phyloP scores from a whole-genome alignment of 2,888 invertebrate genomes.

The Orthosia incerta region DNA sequence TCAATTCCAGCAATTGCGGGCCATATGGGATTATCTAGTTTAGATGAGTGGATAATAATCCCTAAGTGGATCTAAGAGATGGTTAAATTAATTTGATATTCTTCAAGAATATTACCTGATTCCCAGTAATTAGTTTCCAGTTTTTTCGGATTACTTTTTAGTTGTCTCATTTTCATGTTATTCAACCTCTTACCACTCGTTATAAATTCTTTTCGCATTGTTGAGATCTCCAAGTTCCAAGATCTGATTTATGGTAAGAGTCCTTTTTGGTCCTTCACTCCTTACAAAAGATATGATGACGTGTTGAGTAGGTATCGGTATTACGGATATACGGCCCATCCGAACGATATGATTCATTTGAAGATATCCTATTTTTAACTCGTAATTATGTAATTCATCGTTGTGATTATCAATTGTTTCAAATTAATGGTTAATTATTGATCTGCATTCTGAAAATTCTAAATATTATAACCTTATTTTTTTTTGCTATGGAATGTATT shows the following conservation, averaged over 20 bases:
- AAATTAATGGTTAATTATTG: background rate
- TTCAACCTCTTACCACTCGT: background rate
- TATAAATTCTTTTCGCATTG: background rate
- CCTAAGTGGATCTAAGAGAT: background rate
- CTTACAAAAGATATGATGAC: constrained; percentile 25
- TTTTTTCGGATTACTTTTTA: no score
- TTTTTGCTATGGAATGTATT: background rate
- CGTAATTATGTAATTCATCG: background rate
- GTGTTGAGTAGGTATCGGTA: constrained; percentile 5
- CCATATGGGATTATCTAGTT: background rate
- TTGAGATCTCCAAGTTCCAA: constrained; percentile 12
- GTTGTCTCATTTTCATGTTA: background rate
- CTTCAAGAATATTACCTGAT: background rate
- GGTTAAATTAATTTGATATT: background rate
- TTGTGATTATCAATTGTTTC: constrained; percentile 7
- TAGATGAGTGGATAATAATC: background rate
- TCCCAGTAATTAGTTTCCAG: background rate
- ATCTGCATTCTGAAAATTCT: background rate
- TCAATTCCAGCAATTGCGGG: background rate
- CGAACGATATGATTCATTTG: constrained; percentile 40
- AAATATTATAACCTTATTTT: background rate
- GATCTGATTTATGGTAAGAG: constrained; percentile 8
- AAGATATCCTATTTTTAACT: background rate
- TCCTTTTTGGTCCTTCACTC: background rate
- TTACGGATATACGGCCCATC: constrained; percentile 2